These are phyloP conservation scores for Autographa gamma DNA, from an alignment of 2,888 invertebrate species.

Conservation along the genomic window DNA sequence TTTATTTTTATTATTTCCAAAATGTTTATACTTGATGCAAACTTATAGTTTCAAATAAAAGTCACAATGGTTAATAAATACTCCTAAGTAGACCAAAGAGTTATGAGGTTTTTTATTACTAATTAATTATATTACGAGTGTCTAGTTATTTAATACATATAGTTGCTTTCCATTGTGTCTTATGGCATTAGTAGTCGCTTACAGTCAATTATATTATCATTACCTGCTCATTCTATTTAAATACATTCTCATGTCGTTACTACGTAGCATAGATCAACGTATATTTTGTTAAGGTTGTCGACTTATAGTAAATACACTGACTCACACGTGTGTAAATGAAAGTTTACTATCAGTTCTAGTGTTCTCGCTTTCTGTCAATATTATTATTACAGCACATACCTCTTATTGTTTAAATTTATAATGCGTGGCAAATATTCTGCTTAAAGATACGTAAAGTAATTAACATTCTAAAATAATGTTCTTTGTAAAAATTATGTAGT, in stretches of 20 bases:
- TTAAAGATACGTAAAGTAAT: not conserved
- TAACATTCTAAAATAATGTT: not conserved
- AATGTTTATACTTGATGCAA: too few relatives aligned
- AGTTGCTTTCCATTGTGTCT: too few relatives aligned
- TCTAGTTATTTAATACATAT: not conserved
- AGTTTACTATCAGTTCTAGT: slow-evolving; percentile 29
- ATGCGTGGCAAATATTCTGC: not conserved
- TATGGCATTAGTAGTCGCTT: too few relatives aligned
- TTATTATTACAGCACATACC: slow-evolving; percentile 25
- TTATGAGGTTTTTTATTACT: too few relatives aligned
- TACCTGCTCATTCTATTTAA: slow-evolving; percentile 9
- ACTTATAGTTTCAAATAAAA: too few relatives aligned
- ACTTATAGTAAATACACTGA: slow-evolving; percentile 24
- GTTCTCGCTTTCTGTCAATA: slow-evolving; percentile 42
- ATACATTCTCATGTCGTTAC: slow-evolving; percentile 26
- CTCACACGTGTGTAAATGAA: slow-evolving; percentile 24
- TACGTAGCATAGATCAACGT: slow-evolving; percentile 36
- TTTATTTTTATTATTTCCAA: too few relatives aligned
- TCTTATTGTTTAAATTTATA: slow-evolving; percentile 18
- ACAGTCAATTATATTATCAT: not conserved
- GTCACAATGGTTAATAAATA: too few relatives aligned
- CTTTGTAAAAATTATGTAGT: too few relatives aligned
- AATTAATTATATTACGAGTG: not conserved
- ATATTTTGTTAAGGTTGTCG: slow-evolving; percentile 27
- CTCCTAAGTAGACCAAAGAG: too few relatives aligned